phyloP scores from a whole-genome alignment of 2,113 vertebrate species.

The Oophaga pumilio region DNA sequence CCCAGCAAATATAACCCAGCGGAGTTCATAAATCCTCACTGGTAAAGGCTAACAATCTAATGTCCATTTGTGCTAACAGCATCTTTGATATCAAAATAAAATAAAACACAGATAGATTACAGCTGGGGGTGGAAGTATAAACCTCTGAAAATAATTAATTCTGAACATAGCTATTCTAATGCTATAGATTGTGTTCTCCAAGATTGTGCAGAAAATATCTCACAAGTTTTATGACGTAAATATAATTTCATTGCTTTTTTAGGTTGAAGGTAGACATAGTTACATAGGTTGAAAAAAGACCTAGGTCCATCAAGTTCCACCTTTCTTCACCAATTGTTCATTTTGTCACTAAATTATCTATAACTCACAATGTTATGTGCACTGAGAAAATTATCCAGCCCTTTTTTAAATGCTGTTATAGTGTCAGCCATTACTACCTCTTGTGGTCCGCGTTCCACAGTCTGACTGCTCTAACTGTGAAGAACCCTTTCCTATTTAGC shows the following conservation, averaged over 20 bases:
- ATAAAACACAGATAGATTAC: background rate
- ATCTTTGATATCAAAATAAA: background rate
- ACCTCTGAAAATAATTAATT: background rate
- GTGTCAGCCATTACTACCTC: too few relatives aligned
- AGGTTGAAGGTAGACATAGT: too few relatives aligned
- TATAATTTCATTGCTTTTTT: background rate
- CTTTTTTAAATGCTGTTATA: too few relatives aligned
- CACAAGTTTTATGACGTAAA: background rate
- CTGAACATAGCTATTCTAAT: background rate
- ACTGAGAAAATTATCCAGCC: too few relatives aligned
- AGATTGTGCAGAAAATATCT: background rate
- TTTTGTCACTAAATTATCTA: too few relatives aligned
- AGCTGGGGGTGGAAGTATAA: background rate
- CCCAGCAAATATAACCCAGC: background rate
- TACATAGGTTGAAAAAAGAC: too few relatives aligned
- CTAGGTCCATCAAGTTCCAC: too few relatives aligned
- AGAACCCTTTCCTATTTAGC: too few relatives aligned
- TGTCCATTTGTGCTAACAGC: background rate
- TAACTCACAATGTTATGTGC: too few relatives aligned
- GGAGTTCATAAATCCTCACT: background rate
- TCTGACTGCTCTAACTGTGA: too few relatives aligned
- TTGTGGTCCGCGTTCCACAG: too few relatives aligned
- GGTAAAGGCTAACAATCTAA: conserved; percentile 26
- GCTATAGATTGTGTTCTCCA: background rate
- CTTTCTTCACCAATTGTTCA: too few relatives aligned